These are phyloP conservation scores for Enteromius mattozi DNA, from an alignment of 2,797 vertebrate genomes.

Conservation along the genomic window DNA sequence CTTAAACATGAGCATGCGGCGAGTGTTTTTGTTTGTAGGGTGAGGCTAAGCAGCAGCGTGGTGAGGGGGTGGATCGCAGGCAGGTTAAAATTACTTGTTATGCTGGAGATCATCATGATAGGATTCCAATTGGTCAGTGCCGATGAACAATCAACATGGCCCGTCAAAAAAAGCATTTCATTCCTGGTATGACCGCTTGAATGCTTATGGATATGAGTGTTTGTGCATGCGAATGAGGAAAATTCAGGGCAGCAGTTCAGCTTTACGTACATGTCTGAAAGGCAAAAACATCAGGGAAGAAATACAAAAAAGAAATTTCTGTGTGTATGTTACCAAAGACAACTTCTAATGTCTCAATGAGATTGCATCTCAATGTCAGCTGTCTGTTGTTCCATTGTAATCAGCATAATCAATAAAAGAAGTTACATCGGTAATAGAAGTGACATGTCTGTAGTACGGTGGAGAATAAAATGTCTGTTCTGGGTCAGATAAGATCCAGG, in stretches of 20 bases:
- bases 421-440: conserved; percentile 25
- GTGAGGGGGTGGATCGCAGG: conserved; percentile 78
- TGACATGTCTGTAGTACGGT: conserved; percentile 37
- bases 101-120: conserved; percentile 84
- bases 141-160: conserved; percentile 77
- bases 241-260: not conserved
- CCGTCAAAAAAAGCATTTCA: conserved; percentile 71
- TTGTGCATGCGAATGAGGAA: conserved; percentile 53
- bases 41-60: conserved; percentile 78
- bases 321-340: not conserved
- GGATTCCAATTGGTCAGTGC: conserved; percentile 84
- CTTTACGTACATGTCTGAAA: not conserved
- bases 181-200: conserved; percentile 58
- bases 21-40: conserved; percentile 83
- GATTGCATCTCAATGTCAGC: not conserved
- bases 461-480: conserved; percentile 31
- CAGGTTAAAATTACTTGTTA: conserved; percentile 85
- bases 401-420: conserved; percentile 33
- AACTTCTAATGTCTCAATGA: not conserved
- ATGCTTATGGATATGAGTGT: conserved; percentile 57
- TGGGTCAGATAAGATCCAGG: conserved; percentile 75
- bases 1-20: conserved; percentile 81
- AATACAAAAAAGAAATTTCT: not conserved
- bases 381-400: conserved; percentile 19
- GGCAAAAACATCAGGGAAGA: not conserved